phyloP scores from a whole-genome alignment of 2,113 vertebrate species.

The Hassar affinis region DNA sequence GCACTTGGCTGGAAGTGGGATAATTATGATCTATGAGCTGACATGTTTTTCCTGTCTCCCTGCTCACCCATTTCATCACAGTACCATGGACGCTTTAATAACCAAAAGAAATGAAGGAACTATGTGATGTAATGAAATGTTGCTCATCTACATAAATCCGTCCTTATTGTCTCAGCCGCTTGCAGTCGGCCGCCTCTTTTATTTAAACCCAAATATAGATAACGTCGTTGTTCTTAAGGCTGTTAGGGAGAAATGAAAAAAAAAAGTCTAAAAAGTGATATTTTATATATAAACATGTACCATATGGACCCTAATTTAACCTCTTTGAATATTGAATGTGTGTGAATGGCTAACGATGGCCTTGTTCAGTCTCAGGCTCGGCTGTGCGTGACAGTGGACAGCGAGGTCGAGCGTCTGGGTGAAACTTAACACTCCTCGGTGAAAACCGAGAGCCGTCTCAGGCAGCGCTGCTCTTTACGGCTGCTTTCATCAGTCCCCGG shows the following conservation, averaged over 20 bases:
- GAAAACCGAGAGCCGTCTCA: background rate
- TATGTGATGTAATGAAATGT: background rate
- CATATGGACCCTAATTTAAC: background rate
- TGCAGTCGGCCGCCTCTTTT: background rate
- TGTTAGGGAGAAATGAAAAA: background rate
- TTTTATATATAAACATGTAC: background rate
- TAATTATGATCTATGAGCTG: constrained; percentile 17
- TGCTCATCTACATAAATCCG: background rate
- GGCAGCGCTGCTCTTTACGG: background rate
- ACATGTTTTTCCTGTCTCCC: background rate
- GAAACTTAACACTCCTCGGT: constrained; percentile 17
- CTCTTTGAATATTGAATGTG: constrained; percentile 2
- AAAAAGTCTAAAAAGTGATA: background rate
- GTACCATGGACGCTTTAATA: background rate
- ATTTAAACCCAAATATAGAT: background rate
- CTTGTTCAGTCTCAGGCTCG: constrained; percentile 21
- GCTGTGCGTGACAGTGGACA: constrained; percentile 30
- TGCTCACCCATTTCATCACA: background rate
- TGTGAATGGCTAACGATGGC: constrained; percentile 26
- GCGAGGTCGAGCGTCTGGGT: constrained; percentile 36
- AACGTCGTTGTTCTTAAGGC: background rate
- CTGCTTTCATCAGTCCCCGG: background rate
- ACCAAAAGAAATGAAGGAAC: too few relatives aligned
- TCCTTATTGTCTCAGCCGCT: background rate
- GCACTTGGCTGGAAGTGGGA: background rate